Conservation (phyloP, 2,797 vertebrate species). For the Knipowitschia caucasica region DNA sequence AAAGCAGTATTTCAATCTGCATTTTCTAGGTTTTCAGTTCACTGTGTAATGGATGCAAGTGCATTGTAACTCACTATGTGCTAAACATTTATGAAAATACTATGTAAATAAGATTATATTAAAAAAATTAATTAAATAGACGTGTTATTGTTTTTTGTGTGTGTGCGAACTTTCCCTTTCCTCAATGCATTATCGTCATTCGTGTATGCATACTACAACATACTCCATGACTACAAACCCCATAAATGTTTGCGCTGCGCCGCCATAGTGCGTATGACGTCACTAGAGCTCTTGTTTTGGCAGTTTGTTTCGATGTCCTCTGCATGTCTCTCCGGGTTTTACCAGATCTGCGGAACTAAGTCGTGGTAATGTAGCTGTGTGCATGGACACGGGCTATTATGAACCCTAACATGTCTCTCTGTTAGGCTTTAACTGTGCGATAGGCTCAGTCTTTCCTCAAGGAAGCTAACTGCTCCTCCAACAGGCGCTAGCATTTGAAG, state of each 20-base stretch:
- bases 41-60: conserved; percentile 83
- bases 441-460: conserved; percentile 24
- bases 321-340: conserved; percentile 40
- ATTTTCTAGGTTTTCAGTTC: conserved; percentile 77
- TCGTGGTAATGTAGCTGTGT: conserved; percentile 37
- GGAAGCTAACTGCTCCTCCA: conserved; percentile 50
- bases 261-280: conserved; percentile 39
- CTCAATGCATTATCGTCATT: background rate
- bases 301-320: conserved; percentile 74
- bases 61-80: conserved; percentile 83
- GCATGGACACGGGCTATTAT: background rate
- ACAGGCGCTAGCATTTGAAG: conserved; percentile 49
- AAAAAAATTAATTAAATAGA: conserved; percentile 79
- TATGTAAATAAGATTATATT: conserved; percentile 86
- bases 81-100: conserved; percentile 83
- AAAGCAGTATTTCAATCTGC: conserved; percentile 71
- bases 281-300: conserved; percentile 69
- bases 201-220: too few relatives aligned
- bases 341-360: conserved; percentile 16
- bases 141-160: background rate
- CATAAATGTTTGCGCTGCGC: conserved; percentile 15
- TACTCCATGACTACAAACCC: conserved; percentile 52
- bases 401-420: background rate
- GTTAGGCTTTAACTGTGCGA: background rate
- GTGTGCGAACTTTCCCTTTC: background rate